Conservation (phyloP, 53 echinoderm and acorn worm genomes). For the Temnopleurus reevesii region DNA sequence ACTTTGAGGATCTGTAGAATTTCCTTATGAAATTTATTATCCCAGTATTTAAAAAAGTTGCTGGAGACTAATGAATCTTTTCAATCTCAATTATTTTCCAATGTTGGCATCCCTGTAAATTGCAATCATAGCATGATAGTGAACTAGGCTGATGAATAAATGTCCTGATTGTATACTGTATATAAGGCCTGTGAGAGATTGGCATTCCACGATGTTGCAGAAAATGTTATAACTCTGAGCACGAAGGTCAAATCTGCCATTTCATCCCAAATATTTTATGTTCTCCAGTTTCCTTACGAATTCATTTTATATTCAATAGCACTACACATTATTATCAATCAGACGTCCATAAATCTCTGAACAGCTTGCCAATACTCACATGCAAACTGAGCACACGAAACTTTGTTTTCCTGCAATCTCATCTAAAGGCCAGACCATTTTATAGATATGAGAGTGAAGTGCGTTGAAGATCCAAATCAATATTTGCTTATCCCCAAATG, state of each 20-base stretch:
- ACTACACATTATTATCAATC: background rate
- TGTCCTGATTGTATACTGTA: no score
- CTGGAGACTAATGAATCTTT: no score
- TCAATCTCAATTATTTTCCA: no score
- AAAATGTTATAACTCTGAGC: no score
- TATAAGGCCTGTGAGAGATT: no score
- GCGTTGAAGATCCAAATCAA: slow-evolving; percentile 31
- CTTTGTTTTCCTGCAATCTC: background rate
- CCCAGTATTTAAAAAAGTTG: no score
- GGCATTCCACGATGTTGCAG: no score
- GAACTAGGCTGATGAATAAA: no score
- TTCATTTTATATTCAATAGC: background rate
- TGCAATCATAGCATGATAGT: no score
- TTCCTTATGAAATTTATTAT: no score
- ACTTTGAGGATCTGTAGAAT: no score
- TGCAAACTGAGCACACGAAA: background rate
- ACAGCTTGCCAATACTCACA: background rate
- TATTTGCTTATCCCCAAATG: slow-evolving; percentile 38
- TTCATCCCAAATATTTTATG: background rate
- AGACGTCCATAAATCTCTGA: background rate
- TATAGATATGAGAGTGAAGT: slow-evolving; percentile 18
- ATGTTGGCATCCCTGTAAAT: no score
- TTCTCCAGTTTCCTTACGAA: background rate
- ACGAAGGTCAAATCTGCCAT: background rate
- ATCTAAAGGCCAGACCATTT: background rate